Evolutionary conservation across 2,888 invertebrate genomes (phyloP).

Genomic region (Chorisops tibialis): DNA sequence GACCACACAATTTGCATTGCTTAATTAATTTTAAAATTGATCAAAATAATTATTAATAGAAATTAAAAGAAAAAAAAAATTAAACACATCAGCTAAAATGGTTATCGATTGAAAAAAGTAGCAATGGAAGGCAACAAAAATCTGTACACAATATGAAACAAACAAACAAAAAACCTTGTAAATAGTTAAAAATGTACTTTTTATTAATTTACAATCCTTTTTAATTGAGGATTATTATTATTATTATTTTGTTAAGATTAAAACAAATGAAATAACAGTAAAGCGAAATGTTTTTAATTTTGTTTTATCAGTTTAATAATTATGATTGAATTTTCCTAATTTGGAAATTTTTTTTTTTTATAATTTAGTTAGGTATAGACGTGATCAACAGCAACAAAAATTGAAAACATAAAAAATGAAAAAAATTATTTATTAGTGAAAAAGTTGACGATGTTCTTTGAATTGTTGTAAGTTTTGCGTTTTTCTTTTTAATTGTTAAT

Average conservation of each 20-base stretch:
- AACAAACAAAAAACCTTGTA: conserved; percentile 6
- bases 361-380: conserved; percentile 6
- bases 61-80: too few relatives aligned
- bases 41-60: too few relatives aligned
- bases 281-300: background rate
- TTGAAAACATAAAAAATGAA: background rate
- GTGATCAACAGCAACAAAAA: background rate
- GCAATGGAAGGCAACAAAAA: background rate
- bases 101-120: background rate
- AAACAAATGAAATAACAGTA: too few relatives aligned
- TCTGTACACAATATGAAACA: background rate
- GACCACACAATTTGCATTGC: too few relatives aligned
- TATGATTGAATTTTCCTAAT: conserved; percentile 2
- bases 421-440: conserved; percentile 20
- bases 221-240: conserved; percentile 17
- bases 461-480: background rate
- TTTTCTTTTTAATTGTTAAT: background rate
- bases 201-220: conserved; percentile 10
- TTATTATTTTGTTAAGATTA: conserved; percentile 11
- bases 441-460: conserved; percentile 17
- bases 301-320: background rate
- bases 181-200: conserved; percentile 20
- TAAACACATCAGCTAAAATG: too few relatives aligned
- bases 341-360: conserved; percentile 2
- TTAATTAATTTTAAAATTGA: too few relatives aligned